Evolutionary conservation across 2,888 invertebrate genomes (phyloP).

Genomic region (Dasypolia templi): DNA sequence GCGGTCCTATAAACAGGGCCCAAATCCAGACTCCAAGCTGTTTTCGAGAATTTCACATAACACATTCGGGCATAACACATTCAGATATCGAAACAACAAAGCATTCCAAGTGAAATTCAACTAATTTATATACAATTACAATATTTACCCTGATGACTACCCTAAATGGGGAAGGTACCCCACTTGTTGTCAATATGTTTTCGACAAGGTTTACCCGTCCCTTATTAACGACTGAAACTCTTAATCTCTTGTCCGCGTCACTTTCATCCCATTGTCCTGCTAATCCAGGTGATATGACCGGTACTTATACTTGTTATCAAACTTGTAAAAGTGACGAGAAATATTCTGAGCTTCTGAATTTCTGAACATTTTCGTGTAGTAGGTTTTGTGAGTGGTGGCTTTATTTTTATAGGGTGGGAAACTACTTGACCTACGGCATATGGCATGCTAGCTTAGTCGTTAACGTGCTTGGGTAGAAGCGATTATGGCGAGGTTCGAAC

Average conservation of each 20-base stretch:
- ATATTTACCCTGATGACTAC: constrained; percentile 15
- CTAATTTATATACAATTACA: constrained; percentile 6
- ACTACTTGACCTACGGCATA: too few species aligned
- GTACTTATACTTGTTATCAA: constrained; percentile 35
- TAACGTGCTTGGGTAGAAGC: too few species aligned
- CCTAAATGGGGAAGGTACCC: constrained; percentile 11
- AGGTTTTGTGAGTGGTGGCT: constrained; percentile 1
- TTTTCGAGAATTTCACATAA: too few species aligned
- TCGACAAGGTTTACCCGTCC: constrained; percentile 2
- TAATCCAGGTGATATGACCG: constrained; percentile 50
- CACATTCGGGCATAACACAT: too few species aligned
- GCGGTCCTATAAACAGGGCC: too few species aligned
- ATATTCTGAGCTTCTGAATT: constrained; percentile 37
- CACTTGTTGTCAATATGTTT: constrained; percentile 28
- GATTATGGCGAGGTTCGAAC: too few species aligned
- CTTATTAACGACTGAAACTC: constrained; percentile 33
- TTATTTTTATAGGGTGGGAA: too few species aligned
- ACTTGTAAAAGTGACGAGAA: constrained; percentile 28
- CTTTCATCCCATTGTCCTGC: constrained; percentile 48
- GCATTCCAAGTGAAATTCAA: not conserved
- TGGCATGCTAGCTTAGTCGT: too few species aligned
- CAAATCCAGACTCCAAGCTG: too few species aligned
- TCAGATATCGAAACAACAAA: not conserved
- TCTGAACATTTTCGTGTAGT: constrained; percentile 18
- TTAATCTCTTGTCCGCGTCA: constrained; percentile 40